Evolutionary conservation across 2,113 vertebrate genomes (phyloP).

Genomic region (Rhadina sibilatrix): DNA sequence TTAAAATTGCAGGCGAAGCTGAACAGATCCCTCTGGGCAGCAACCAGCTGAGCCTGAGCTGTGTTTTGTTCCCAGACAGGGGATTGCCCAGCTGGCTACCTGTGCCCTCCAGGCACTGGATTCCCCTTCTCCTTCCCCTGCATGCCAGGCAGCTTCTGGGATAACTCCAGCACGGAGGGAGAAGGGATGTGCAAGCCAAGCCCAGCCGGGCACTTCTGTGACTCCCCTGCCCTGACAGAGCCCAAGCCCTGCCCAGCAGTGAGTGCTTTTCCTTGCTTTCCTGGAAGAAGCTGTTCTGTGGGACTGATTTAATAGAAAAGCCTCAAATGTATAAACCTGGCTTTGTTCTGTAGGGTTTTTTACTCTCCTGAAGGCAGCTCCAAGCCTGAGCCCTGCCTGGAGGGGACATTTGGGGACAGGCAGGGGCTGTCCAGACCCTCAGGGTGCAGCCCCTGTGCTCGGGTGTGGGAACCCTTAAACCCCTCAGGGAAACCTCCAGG

Average conservation of each 20-base stretch:
- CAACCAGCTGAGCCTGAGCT: background rate
- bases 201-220: slow-evolving; percentile 78
- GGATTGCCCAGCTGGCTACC: slow-evolving; percentile 82
- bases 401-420: slow-evolving; percentile 78
- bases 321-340: background rate
- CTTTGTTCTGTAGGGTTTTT: slow-evolving; percentile 75
- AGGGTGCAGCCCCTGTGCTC: slow-evolving; percentile 76
- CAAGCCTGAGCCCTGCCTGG: slow-evolving; percentile 76
- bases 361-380: slow-evolving; percentile 77
- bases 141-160: slow-evolving; percentile 77
- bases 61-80: slow-evolving; percentile 76
- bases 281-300: rapidly evolving
- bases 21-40: background rate
- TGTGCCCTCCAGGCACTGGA: slow-evolving; percentile 83
- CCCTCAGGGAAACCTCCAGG: too few relatives aligned
- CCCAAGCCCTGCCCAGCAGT: slow-evolving; percentile 81
- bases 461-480: background rate
- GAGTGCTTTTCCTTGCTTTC: background rate
- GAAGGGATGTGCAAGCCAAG: slow-evolving; percentile 75
- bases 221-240: slow-evolving; percentile 68
- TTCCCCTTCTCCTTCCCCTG: slow-evolving; percentile 82
- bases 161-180: slow-evolving; percentile 67
- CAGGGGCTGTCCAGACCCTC: slow-evolving; percentile 58
- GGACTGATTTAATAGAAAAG: background rate
- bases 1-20: background rate